A percentile compares a stretch with the other conserved stretches of the same genome.
phyloP scores from a whole-genome alignment of 1,140 invertebrate genomes.

The Rhopalosiphum maidis region DNA sequence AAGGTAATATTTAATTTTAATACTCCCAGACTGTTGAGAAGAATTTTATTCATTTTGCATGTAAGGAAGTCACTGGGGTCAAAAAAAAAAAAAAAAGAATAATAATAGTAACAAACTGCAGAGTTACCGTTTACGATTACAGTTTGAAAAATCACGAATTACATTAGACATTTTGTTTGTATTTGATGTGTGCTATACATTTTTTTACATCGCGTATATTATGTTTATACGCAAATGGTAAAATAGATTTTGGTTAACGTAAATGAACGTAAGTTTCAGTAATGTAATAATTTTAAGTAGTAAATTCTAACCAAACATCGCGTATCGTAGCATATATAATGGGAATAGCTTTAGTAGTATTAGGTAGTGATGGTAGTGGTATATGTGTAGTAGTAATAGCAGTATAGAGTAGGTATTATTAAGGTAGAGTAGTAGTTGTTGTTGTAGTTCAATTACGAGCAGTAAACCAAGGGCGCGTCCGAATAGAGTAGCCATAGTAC shows the following conservation, averaged over 20 bases:
- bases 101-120: neutral
- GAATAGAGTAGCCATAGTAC: neutral
- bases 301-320: neutral
- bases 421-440: neutral
- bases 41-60: neutral
- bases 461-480: neutral
- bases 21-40: neutral
- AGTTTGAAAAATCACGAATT: too few relatives aligned
- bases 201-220: neutral
- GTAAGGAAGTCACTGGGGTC: neutral
- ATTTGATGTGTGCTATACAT: neutral
- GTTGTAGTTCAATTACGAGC: constrained; percentile 9
- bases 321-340: neutral
- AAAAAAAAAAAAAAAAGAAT: neutral
- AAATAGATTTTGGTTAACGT: neutral
- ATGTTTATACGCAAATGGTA: neutral
- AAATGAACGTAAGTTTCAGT: neutral
- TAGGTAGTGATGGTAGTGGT: neutral
- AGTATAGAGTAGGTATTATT: neutral
- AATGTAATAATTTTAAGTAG: neutral
- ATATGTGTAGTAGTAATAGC: neutral
- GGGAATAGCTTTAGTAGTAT: neutral
- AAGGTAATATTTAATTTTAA: neutral
- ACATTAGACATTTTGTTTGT: too few relatives aligned
- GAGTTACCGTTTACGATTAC: too few relatives aligned